Base-by-base conservation (phyloP, 2,797 vertebrate genomes). In the Lateolabrax maculatus region DNA sequence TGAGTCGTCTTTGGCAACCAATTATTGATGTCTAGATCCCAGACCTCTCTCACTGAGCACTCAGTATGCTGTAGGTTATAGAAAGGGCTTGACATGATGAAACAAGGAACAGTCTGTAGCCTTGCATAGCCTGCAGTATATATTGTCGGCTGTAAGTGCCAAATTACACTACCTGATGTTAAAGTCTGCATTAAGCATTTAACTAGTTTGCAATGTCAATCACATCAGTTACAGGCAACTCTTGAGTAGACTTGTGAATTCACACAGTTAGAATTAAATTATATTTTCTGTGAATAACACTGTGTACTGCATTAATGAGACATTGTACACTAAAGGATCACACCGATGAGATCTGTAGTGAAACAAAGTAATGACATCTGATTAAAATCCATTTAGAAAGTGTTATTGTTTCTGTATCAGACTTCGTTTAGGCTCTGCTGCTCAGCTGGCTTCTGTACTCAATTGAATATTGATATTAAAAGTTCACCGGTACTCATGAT, bases 391-490 rank as follows among this genome's bases (percentile, higher is more conserved):
- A 31, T 43, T 67, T 60, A 34, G 4, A 52, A 41, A 23, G 9
- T 3, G 31, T 55, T 55, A 37, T 23, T 31, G 57, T 37, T 48
- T 39, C 21, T 19, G 9, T 15, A 37, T 63, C 25, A 9, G 41
- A 29, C 34, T 25, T 56, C 13, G 36, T 57, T 78, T 5, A 9
- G 34, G 39, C 27, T 27, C 8, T 0, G 18, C 11, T 62, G 7
- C 66, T 63, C 41, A 19, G 43, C 25, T 48, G 34, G 44, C 29
- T 44, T 53, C 56, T 53, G 75, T 16, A 49, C 55, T 11, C 25
- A 19, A 46, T 25, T 5, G 21, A 51, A 41, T 6, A 39, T 3
- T 8, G 21, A 74, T 49, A 51, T 27, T 27, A n/a, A 48, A 29
- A 55, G 31, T 34, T 56, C 13, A 18, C 12, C 6, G 21, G 27